Evolutionary conservation across 2,113 vertebrate genomes (phyloP), one percentile per base, ranked within the genome.

Genomic region (Eidolon helvum): DNA sequence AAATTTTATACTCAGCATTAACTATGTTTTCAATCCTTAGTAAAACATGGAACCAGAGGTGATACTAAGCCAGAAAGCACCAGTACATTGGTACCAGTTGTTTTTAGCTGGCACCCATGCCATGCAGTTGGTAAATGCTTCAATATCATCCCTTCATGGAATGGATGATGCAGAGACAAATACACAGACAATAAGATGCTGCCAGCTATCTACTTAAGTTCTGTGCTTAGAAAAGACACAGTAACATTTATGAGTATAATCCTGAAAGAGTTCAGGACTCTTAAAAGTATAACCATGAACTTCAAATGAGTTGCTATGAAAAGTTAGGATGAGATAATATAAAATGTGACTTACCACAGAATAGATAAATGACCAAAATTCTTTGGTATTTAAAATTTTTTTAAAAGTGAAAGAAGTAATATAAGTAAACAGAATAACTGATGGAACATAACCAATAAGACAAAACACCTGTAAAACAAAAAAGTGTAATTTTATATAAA

Each of bases 341-440:
- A 19, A 88, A 92, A 74, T 26, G 0, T 50, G 11, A 98, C 99
- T 99, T 98, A 99, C 99, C 99, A 99, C 99, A 98, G 99, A 99
- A 97, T 99, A 99, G 93, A 99, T 98, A 85, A 99, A 99, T 0
- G 99, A 99, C 98, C 99, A 99, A 97, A 99, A 99, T 88, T 99
- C 99, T 87, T 99, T 99, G 7, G 99, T 99, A 97, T 99, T 99
- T 97, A 99, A 99, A 96, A 99, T 98, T 96, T 99, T 99, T 28
- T 97, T 98, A 87, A 99, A 99, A 7, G 99, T 99, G 94, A 99
- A 99, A 14, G 99, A 99, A 87, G 99, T 98, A 26, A 99, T 98
- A 0, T 99, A 99, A 4, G 99, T 99, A 98, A 99, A 99, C 95
- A 99, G 98, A 93, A 99, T 98, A 12, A 99, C 99, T 1, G 99